These are phyloP conservation scores for Hydrolagus colliei DNA, from an alignment of 2,797 vertebrate genomes.

Conservation along the genomic window DNA sequence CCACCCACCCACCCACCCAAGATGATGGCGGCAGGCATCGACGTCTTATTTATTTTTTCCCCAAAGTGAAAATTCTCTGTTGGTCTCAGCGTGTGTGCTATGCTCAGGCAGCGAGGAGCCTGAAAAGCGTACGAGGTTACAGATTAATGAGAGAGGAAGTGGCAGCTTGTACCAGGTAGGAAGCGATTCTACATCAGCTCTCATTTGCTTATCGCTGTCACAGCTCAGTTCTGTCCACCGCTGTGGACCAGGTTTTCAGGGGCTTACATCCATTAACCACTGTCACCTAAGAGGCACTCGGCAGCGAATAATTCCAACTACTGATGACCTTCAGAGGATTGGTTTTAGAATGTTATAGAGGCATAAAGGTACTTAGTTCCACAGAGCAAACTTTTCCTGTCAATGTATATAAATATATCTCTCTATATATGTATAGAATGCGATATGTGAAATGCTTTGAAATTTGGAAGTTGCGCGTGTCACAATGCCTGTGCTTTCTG, in stretches of 20 bases:
- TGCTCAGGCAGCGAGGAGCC: constrained; percentile 44
- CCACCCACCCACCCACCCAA: neutral
- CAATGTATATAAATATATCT: too few relatives aligned
- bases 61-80: constrained; percentile 6
- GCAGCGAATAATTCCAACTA: neutral
- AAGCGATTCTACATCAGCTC: constrained; percentile 49
- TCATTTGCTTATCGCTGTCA: constrained; percentile 47
- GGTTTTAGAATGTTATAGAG: neutral
- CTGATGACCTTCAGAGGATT: constrained; percentile 15
- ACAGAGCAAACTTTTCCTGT: constrained; percentile 7
- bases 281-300: neutral
- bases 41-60: too few relatives aligned
- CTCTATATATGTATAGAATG: too few relatives aligned
- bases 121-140: constrained; percentile 47
- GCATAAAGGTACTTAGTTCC: neutral
- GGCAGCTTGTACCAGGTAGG: constrained; percentile 52
- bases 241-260: constrained; percentile 53
- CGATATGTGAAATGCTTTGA: neutral
- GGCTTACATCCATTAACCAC: constrained; percentile 46
- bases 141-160: constrained; percentile 47
- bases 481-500: neutral
- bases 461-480: neutral
- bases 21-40: too few relatives aligned
- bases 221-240: constrained; percentile 41
- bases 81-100: neutral